phyloP scores from a whole-genome alignment of 2,113 vertebrate species.

The Brienomyrus brachyistius region DNA sequence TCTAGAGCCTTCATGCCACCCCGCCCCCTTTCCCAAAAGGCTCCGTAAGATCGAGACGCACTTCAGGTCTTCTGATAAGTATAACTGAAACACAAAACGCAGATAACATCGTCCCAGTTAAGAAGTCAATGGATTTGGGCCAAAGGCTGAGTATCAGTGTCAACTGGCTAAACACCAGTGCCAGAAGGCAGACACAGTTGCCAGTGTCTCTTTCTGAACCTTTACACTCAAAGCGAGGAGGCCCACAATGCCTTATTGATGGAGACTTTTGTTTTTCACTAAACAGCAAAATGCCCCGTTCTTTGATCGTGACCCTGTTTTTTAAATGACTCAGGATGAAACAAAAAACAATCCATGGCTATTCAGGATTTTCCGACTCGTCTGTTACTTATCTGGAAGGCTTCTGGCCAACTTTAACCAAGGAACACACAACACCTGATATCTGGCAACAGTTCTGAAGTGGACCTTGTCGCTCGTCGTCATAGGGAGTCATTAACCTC shows the following conservation, averaged over 20 bases:
- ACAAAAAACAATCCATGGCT: neutral
- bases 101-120: neutral
- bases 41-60: neutral
- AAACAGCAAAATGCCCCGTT: neutral
- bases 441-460: neutral
- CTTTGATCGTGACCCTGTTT: neutral
- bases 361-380: neutral
- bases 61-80: neutral
- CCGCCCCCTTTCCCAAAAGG: neutral
- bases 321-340: neutral
- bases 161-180: neutral
- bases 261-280: neutral
- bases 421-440: neutral
- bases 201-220: neutral
- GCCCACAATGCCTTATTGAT: no score
- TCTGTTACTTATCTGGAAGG: neutral
- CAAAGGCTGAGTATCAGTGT: neutral
- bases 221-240: neutral
- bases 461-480: neutral
- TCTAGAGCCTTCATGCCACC: neutral
- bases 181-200: neutral
- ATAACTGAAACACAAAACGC: neutral
- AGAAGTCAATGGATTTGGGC: neutral
- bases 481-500: conserved; percentile 1
- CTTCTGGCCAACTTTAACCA: neutral